These are phyloP conservation scores for Lerema accius DNA, from an alignment of 1,140 invertebrate genomes.

Conservation along the genomic window DNA sequence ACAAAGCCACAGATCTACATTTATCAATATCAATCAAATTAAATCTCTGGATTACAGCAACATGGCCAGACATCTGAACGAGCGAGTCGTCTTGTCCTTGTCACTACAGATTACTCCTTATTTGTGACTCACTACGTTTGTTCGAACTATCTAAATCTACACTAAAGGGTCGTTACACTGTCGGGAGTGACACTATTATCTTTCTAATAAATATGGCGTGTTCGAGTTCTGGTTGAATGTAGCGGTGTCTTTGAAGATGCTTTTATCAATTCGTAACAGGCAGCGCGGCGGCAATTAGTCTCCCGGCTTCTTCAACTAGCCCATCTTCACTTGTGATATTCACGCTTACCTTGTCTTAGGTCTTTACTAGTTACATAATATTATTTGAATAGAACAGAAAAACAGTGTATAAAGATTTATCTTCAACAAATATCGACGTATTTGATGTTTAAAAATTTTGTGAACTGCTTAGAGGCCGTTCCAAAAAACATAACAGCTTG, in stretches of 20 bases:
- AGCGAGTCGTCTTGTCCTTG: background rate
- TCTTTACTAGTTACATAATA: too few relatives aligned
- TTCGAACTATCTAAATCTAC: constrained; percentile 25
- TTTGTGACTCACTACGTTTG: constrained; percentile 1
- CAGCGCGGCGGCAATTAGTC: constrained; percentile 31
- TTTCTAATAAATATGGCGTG: constrained; percentile 37
- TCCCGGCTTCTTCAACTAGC: constrained; percentile 4
- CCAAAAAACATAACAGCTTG: too few relatives aligned
- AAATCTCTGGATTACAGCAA: too few relatives aligned
- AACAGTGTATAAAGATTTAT: too few relatives aligned
- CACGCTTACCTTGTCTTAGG: too few relatives aligned
- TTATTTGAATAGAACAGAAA: too few relatives aligned
- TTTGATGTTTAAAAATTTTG: too few relatives aligned
- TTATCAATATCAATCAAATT: too few relatives aligned
- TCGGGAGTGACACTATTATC: constrained; percentile 35
- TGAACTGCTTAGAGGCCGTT: too few relatives aligned
- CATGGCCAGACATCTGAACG: too few relatives aligned
- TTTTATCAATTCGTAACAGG: constrained; percentile 37
- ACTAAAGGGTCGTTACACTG: constrained; percentile 26
- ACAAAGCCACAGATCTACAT: too few relatives aligned
- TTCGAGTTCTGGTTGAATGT: constrained; percentile 19
- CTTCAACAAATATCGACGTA: too few relatives aligned
- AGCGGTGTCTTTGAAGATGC: constrained; percentile 37
- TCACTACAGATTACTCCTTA: constrained; percentile 13
- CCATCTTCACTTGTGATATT: constrained; percentile 10